These are phyloP conservation scores for Hydrozoanthus gracilis DNA, from an alignment of 92 coral and sea anemone genomes.

Conservation along the genomic window DNA sequence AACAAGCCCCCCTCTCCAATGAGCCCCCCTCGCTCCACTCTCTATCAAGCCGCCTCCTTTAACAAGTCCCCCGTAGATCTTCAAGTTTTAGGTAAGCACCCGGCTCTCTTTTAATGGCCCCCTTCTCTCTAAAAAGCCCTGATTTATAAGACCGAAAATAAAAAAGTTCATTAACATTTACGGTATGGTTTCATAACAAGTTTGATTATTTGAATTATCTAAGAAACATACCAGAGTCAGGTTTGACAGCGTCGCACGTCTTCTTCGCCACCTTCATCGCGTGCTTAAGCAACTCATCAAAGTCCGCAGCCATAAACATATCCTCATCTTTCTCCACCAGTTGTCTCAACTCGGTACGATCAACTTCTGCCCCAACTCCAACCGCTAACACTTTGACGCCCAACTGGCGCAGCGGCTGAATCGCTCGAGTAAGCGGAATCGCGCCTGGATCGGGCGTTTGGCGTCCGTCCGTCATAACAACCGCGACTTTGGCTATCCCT, in stretches of 20 bases:
- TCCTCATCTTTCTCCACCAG: conserved; percentile 71
- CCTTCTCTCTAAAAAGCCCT: too few relatives aligned
- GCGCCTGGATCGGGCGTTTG: conserved; percentile 78
- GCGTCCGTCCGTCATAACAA: conserved; percentile 88
- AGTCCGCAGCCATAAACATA: conserved; percentile 69
- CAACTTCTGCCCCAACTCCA: conserved; percentile 80
- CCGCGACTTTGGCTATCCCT: conserved; percentile 70
- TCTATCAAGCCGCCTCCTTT: too few relatives aligned
- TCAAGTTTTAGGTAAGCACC: too few relatives aligned
- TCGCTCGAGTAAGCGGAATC: conserved; percentile 57
- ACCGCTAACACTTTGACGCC: conserved; percentile 75
- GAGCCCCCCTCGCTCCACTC: too few relatives aligned
- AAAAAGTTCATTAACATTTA: too few relatives aligned
- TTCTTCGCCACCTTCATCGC: conserved; percentile 72
- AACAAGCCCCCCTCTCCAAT: too few relatives aligned
- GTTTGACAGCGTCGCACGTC: conserved; percentile 65
- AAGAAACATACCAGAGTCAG: conserved; percentile 1
- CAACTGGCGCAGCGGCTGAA: conserved; percentile 57
- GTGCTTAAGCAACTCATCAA: conserved; percentile 69
- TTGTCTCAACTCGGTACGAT: conserved; percentile 68
- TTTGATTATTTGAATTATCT: background rate
- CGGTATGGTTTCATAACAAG: background rate
- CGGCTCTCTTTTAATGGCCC: too few relatives aligned
- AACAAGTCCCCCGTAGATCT: too few relatives aligned
- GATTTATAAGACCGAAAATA: too few relatives aligned